Conservation (phyloP, 2,797 vertebrate species). For the Xiphophorus birchmanni region DNA sequence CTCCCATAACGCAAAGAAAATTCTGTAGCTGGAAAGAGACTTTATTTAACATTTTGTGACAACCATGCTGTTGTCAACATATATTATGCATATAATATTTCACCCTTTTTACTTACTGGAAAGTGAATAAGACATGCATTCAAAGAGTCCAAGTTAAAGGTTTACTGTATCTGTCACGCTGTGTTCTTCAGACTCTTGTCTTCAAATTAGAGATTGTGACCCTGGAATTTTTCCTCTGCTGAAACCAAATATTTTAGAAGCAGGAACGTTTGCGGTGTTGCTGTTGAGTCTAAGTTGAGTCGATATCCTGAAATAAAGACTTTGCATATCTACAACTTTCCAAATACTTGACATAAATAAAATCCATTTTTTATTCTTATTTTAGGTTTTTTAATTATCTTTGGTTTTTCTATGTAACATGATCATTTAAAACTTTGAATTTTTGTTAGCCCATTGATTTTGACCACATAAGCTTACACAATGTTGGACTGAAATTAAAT, state of each 20-base stretch:
- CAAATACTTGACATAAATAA: background rate
- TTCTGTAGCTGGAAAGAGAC: constrained; percentile 46
- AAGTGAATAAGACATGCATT: background rate
- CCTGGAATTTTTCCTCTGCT: background rate
- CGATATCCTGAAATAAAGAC: background rate
- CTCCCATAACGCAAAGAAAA: constrained; percentile 50
- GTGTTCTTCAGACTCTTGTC: background rate
- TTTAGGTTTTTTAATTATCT: background rate
- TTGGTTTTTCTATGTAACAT: background rate
- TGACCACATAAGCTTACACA: background rate
- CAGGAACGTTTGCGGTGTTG: background rate
- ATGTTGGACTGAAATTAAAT: background rate
- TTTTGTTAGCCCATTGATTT: background rate
- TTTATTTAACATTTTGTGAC: constrained; percentile 22
- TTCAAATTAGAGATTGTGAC: background rate
- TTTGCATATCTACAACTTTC: background rate
- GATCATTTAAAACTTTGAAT: background rate
- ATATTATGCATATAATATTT: constrained; percentile 6
- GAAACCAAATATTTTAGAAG: background rate
- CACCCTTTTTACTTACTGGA: background rate
- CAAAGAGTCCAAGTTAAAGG: background rate
- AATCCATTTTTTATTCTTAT: background rate
- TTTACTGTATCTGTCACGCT: too few relatives aligned
- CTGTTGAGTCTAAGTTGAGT: background rate
- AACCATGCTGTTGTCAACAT: constrained; percentile 11